A percentile compares a stretch with the other conserved stretches of the same genome.
phyloP scores from a whole-genome alignment of 2,888 invertebrate species.

The Entomobrya multifasciata region DNA sequence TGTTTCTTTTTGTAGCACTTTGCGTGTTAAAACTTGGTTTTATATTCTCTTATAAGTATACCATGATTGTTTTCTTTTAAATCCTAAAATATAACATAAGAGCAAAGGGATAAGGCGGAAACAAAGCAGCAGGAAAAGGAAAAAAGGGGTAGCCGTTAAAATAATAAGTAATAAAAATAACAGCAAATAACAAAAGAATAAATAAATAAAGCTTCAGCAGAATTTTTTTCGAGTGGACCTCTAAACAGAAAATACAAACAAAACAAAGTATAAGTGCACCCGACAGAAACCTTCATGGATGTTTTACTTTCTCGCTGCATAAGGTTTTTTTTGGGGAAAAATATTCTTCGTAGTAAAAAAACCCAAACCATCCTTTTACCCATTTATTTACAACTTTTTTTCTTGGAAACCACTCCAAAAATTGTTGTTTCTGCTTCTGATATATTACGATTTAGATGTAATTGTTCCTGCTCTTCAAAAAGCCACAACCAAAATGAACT shows the following conservation, averaged over 20 bases:
- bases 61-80: neutral
- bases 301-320: slow-evolving; percentile 39
- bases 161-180: slow-evolving; percentile 51
- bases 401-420: slow-evolving; percentile 7
- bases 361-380: neutral
- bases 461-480: slow-evolving; percentile 52
- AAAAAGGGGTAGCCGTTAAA: slow-evolving; percentile 29
- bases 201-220: neutral
- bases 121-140: neutral
- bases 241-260: too few relatives aligned
- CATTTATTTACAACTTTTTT: slow-evolving; percentile 6
- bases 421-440: slow-evolving; percentile 31
- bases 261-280: slow-evolving; percentile 6
- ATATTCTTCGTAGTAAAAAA: too few relatives aligned
- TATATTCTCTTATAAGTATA: neutral
- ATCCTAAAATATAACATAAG: neutral
- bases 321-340: slow-evolving; percentile 17
- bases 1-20: neutral
- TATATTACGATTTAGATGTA: slow-evolving; percentile 52
- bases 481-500: slow-evolving; percentile 47
- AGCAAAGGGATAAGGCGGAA: neutral
- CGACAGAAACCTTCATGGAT: slow-evolving; percentile 35
- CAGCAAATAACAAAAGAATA: slow-evolving; percentile 44
- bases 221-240: slow-evolving; percentile 11
- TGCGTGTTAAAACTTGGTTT: neutral